Base-by-base conservation (phyloP, 2,888 invertebrate genomes). In the Hedya salicella region DNA sequence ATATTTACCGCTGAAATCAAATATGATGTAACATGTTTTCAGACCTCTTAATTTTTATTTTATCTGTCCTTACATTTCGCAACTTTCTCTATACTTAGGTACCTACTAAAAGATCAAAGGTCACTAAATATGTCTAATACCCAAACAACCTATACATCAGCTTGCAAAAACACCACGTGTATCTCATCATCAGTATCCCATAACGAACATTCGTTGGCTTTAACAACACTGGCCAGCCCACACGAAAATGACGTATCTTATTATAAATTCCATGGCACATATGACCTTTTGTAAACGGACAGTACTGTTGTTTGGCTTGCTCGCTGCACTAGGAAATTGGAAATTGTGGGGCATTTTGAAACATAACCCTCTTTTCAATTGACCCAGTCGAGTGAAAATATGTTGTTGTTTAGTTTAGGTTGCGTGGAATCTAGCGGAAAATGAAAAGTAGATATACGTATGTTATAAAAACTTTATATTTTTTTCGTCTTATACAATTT, bases 101-200 rank as follows among this genome's bases (percentile, higher is more conserved):
- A n/a, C n/a, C n/a, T n/a, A 16, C 32, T 16, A 42, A 44, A 56
- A 56, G 17, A 56, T 56, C 42, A 44, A 56, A 56, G 56, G 25
- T 17, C n/a, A 6, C 36, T 36, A 42, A 46, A 36, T 42, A 30
- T 19, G 11, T 17, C 16, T 46, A 54, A 48, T 46, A 39, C 25
- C 39, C n/a, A 62, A 44, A 54, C 62, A 46, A 25, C 3, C 11
- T 44, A 13, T 5, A 40, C 19, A 57, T 39, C 42, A 25, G 44
- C 25, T 56, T 44, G 36, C 59, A 62, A 62, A 69, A 69, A 71
- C 70, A 70, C 70, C 88, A 87, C 86, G 87, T 89, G 91, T 78
- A 75, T 69, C 78, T 86, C 87, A 90, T 92, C 87, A 91, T 87
- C 91, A 91, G 86, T 86, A 89, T 92, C 91, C 91, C 91, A 87